Percentiles rank a stretch among this genome's conserved stretches.
Evolutionary conservation across 2,797 vertebrate species (phyloP).

Genomic region (Epinephelus malabaricus): DNA sequence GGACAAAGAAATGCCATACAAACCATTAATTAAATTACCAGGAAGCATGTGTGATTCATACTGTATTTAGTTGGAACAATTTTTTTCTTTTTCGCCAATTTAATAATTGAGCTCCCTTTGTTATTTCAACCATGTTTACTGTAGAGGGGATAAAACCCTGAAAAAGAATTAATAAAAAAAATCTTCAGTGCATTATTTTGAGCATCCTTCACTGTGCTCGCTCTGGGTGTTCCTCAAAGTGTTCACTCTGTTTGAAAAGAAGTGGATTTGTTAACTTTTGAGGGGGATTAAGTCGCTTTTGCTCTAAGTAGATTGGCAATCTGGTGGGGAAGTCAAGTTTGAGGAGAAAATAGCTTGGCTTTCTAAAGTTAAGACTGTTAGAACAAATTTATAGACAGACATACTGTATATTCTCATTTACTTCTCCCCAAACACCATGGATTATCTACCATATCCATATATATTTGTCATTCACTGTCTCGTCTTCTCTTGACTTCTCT

Average conservation of each 20-base stretch:
- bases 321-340: constrained; percentile 18
- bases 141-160: too few species aligned
- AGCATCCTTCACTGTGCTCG: constrained; percentile 20
- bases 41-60: constrained; percentile 49
- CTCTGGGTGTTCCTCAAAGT: constrained; percentile 36
- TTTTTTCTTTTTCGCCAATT: constrained; percentile 13
- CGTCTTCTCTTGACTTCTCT: neutral
- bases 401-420: neutral
- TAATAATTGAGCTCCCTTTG: constrained; percentile 22
- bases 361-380: neutral
- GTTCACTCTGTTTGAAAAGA: constrained; percentile 13
- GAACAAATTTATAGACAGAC: neutral
- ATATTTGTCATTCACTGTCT: neutral
- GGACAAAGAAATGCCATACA: constrained; percentile 44
- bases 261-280: constrained; percentile 47
- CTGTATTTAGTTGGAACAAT: constrained; percentile 26
- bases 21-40: constrained; percentile 67
- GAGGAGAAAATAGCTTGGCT: constrained; percentile 18
- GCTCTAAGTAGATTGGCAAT: constrained; percentile 47
- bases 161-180: neutral
- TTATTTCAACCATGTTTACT: constrained; percentile 33
- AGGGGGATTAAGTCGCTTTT: constrained; percentile 50
- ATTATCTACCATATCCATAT: neutral
- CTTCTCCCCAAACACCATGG: neutral
- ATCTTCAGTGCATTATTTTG: constrained; percentile 3